Evolutionary conservation across 2,797 vertebrate species (phyloP).

Genomic region (Euthynnus affinis): DNA sequence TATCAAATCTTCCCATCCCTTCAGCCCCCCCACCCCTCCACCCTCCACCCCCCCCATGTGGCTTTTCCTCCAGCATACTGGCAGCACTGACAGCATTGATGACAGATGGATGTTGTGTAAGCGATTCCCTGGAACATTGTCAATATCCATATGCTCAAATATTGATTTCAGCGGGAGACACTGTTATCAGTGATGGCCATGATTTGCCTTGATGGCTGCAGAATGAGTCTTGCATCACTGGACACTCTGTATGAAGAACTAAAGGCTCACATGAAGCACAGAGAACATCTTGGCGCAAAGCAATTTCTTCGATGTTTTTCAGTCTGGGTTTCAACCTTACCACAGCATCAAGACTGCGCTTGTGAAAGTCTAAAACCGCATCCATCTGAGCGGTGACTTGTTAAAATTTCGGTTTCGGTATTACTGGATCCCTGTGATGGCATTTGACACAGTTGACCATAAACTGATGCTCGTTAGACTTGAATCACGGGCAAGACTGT

Average conservation of each 20-base stretch:
- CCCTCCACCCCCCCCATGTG: background rate
- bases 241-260: background rate
- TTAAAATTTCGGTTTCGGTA: too few species aligned
- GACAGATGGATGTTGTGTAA: conserved; percentile 5
- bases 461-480: too few species aligned
- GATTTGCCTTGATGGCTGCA: background rate
- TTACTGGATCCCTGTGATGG: too few species aligned
- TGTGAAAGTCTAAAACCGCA: too few species aligned
- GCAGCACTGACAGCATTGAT: conserved; percentile 14
- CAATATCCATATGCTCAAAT: conserved; percentile 6
- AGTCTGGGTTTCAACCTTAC: too few species aligned
- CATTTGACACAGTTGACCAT: too few species aligned
- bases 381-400: too few species aligned
- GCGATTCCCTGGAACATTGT: background rate
- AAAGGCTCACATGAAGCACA: background rate
- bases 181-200: background rate
- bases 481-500: too few species aligned
- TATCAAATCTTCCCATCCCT: conserved; percentile 29
- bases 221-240: background rate
- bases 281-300: background rate
- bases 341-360: too few species aligned
- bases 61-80: conserved; percentile 2
- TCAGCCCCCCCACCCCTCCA: background rate
- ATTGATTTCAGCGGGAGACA: conserved; percentile 21
- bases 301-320: too few species aligned